phyloP scores from a whole-genome alignment of 2,113 vertebrate species.

The Pseudopodoces humilis region DNA sequence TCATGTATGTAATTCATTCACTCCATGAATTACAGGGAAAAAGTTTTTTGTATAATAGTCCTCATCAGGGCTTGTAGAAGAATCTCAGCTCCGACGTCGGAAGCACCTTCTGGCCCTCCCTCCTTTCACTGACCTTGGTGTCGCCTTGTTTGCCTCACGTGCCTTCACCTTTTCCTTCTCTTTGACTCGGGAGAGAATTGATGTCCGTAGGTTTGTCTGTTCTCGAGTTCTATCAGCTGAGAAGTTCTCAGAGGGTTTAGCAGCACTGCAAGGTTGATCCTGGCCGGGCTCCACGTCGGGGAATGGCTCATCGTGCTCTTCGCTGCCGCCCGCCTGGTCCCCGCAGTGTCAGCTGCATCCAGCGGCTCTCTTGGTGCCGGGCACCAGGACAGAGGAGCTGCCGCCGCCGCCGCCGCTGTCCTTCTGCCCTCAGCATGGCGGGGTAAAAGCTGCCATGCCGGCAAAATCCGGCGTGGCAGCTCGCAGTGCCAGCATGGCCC shows the following conservation, averaged over 20 bases:
- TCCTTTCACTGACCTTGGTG: not conserved
- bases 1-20: not conserved
- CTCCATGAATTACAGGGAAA: not conserved
- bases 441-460: not conserved
- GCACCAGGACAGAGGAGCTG: not conserved
- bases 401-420: not conserved
- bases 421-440: not conserved
- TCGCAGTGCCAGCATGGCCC: too few relatives aligned
- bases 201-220: not conserved
- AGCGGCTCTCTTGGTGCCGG: too few relatives aligned
- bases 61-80: not conserved
- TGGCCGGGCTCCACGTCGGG: fast-evolving
- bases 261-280: not conserved
- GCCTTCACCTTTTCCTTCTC: not conserved
- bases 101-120: not conserved
- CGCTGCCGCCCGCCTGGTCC: fast-evolving
- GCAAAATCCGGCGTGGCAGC: not conserved
- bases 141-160: not conserved
- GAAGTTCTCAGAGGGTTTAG: not conserved
- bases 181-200: not conserved
- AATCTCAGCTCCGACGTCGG: fast-evolving
- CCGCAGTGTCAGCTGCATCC: not conserved
- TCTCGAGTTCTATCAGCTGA: not conserved
- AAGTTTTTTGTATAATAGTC: not conserved
- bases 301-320: not conserved